Conservation (phyloP, 2,888 invertebrate species). For the Drosophila flavopinicola region DNA sequence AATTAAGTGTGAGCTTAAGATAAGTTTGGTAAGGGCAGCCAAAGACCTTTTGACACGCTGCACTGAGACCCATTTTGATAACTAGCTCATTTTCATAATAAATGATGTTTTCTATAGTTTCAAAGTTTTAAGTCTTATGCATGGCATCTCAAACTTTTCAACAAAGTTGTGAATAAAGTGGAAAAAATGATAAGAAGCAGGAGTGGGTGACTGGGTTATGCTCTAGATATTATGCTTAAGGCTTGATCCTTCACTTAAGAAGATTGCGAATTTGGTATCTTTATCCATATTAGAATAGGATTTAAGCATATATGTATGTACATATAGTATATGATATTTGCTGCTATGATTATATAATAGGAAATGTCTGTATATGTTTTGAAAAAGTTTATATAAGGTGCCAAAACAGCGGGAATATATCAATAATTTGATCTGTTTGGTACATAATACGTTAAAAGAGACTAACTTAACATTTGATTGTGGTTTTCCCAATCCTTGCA, state of each 20-base stretch:
- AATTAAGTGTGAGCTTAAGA: conserved; percentile 12
- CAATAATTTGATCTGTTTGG: too few relatives aligned
- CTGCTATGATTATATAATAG: too few relatives aligned
- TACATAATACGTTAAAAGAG: too few relatives aligned
- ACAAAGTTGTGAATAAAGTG: conserved; percentile 4
- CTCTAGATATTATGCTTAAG: neutral
- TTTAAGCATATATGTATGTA: too few relatives aligned
- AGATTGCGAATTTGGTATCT: too few relatives aligned
- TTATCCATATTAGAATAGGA: too few relatives aligned
- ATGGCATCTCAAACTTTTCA: neutral
- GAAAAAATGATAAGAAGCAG: neutral
- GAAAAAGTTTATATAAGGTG: too few relatives aligned
- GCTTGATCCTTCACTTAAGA: neutral
- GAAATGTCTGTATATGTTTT: too few relatives aligned
- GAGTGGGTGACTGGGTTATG: neutral
- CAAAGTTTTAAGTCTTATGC: conserved; percentile 3
- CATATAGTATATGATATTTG: too few relatives aligned
- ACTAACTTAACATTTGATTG: too few relatives aligned
- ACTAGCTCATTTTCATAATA: conserved; percentile 11
- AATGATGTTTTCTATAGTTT: conserved; percentile 15
- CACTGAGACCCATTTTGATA: neutral
- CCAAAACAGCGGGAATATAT: too few relatives aligned
- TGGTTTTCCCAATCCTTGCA: too few relatives aligned
- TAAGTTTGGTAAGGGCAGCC: neutral
- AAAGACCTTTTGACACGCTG: neutral